Conservation (phyloP, 1,140 invertebrate genomes). For the Microplitis mediator region DNA sequence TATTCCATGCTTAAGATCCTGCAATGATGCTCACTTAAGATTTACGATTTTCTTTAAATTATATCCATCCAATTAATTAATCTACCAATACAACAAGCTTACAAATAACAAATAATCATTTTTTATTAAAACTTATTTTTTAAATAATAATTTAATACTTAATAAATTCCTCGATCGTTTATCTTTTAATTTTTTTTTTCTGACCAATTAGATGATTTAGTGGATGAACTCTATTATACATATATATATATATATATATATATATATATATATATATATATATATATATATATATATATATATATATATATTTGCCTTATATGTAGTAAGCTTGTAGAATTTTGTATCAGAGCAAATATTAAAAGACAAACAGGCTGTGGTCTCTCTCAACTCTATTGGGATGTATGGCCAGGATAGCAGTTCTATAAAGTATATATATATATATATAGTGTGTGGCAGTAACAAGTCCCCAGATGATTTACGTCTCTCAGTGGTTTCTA, state of each 20-base stretch:
- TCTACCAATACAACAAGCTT: not conserved
- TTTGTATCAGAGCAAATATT: slow-evolving; percentile 22
- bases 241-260: no score
- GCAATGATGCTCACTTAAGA: not conserved
- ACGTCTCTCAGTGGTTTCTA: slow-evolving; percentile 26
- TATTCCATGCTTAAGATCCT: not conserved
- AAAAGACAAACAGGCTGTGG: slow-evolving; percentile 17
- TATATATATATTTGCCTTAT: not conserved
- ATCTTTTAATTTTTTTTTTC: no score
- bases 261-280: no score
- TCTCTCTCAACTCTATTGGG: slow-evolving; percentile 4
- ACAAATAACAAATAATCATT: not conserved
- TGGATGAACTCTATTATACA: no score
- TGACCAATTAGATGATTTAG: no score
- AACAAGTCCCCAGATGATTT: slow-evolving; percentile 61
- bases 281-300: no score
- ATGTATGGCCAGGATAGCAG: not conserved
- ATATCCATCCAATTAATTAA: not conserved
- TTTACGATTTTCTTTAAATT: slow-evolving; percentile 1
- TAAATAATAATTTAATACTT: no score
- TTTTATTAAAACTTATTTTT: no score
- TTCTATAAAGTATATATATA: no score
- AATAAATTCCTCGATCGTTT: no score
- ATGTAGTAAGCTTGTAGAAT: slow-evolving; percentile 1
- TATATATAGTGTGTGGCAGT: slow-evolving; percentile 36